Conservation (phyloP, 2,797 vertebrate species). For the Paramormyrops hopkinsi region DNA sequence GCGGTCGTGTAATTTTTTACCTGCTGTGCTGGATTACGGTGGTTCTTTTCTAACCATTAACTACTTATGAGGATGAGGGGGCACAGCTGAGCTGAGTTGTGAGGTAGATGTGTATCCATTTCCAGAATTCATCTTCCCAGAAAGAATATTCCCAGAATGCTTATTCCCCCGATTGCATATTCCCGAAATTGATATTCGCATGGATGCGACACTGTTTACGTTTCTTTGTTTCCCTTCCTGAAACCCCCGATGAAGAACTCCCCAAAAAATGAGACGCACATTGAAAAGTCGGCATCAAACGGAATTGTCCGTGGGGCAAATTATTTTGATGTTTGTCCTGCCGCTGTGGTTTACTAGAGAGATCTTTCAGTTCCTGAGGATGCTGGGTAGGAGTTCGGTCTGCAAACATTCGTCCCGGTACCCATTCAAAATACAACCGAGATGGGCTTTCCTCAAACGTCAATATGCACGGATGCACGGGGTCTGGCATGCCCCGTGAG, state of each 20-base stretch:
- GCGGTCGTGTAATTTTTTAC: background rate
- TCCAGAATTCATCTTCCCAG: background rate
- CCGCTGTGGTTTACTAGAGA: background rate
- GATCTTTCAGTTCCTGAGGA: background rate
- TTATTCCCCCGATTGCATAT: background rate
- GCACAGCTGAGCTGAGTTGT: background rate
- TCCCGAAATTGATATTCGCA: background rate
- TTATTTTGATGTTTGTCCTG: background rate
- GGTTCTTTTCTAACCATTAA: background rate
- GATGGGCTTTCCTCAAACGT: background rate
- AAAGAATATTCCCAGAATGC: background rate
- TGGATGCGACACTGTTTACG: background rate
- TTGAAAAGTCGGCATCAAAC: background rate
- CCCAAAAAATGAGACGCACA: background rate
- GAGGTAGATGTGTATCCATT: background rate
- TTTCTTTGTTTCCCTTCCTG: background rate
- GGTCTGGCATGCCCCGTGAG: background rate
- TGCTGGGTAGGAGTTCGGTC: background rate
- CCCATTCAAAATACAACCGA: background rate
- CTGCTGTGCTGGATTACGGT: background rate
- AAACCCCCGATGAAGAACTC: background rate
- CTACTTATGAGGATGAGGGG: background rate
- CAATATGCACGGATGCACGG: background rate
- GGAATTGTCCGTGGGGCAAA: background rate
- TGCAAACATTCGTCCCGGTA: background rate